A percentile compares a stretch with the other conserved stretches of the same genome.
Conservation (phyloP, 2,797 vertebrate species). For the Graptemys geographica region DNA sequence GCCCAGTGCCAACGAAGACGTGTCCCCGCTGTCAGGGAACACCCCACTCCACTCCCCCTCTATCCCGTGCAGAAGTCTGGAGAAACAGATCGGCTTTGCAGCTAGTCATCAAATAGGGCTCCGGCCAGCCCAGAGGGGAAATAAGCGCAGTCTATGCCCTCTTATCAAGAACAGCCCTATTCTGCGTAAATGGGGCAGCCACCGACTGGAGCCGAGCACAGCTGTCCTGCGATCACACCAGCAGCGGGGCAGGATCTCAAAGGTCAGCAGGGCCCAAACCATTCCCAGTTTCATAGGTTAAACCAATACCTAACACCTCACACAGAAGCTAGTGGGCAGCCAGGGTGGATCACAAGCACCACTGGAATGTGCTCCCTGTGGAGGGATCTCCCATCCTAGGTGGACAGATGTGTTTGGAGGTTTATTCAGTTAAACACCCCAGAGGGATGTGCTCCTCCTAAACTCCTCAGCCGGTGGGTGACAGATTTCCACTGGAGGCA, state of each 20-base stretch:
- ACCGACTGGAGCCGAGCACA: background rate
- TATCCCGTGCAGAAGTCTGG: background rate
- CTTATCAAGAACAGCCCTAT: background rate
- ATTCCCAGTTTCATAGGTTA: accelerated
- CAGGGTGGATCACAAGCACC: background rate
- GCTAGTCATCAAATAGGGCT: background rate
- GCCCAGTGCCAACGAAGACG: background rate
- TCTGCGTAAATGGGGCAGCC: background rate
- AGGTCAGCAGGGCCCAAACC: background rate
- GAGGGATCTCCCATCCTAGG: background rate
- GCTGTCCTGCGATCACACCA: background rate
- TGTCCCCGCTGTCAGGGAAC: background rate
- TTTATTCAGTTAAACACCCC: background rate
- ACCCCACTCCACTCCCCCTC: background rate
- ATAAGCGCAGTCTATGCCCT: background rate
- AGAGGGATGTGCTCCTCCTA: background rate
- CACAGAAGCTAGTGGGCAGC: background rate
- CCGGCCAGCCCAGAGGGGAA: background rate
- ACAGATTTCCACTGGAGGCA: background rate
- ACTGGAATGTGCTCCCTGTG: background rate
- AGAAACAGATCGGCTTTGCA: background rate
- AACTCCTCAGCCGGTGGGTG: background rate
- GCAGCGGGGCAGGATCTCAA: background rate
- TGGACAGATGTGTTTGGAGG: background rate
- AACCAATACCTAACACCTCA: background rate